Evolutionary conservation across 2,888 invertebrate genomes (phyloP), one percentile per base, ranked within the genome.

Genomic region (Itoplectis maculator): DNA sequence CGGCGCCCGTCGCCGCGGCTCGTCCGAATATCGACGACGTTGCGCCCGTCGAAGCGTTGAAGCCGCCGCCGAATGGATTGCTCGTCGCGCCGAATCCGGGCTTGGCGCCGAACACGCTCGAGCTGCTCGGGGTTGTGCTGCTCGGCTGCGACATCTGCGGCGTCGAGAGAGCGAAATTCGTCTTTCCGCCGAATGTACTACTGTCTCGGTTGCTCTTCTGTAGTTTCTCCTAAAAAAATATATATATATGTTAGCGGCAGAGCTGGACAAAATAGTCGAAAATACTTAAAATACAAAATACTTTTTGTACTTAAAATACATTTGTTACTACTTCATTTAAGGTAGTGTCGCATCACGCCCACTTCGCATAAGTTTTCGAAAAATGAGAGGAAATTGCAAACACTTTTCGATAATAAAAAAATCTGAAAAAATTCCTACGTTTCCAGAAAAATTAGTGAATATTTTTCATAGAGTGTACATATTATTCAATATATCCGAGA

Each of bases 161-260:
- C 15, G 83, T 83, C 6, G 83, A 80, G 3, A 83, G 45, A n/a
- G 84, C 54, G 20, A 84, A 83, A 79, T 82, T 83, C 13, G 78
- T 51, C 45, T 84, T 84, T 23, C 68, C 47, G 47, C 80, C 79
- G 61, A 84, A 83, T 47, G 49, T 61, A 70, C 84, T 61, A 70
- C 84, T 77, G 63, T 87, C 85, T 54, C 86, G 87, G 56, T 84
- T 83, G 4, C 81, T 75, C 68, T 89, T 89, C 37, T 90, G 86
- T 37, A 91, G 69, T 66, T 89, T 89, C 87, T 90, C 91, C 91
- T 91, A 37, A 8, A 88, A 85, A 77, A 7, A 80, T 72, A n/a
- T 63, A 47, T 49, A 18, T 61, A 65, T n/a, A 42, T 51, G 20
- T 6, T 42, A n/a, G n/a, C n/a, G n/a, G n/a, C n/a, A n/a, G n/a